These are phyloP conservation scores for Morinoia aosen DNA, from an alignment of 2,888 invertebrate genomes.

Conservation along the genomic window DNA sequence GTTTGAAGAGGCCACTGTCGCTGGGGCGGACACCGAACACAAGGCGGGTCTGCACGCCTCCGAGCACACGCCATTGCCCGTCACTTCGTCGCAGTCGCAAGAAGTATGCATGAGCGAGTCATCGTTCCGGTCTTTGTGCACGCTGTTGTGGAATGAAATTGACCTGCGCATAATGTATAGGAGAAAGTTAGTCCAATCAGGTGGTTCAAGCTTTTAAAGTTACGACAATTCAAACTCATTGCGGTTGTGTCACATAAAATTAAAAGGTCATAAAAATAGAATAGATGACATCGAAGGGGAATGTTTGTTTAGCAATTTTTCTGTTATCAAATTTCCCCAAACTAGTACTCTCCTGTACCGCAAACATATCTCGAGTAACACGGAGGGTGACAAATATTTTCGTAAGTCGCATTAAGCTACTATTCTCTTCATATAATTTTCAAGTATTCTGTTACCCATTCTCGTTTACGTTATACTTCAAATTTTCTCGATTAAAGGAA, in stretches of 20 bases:
- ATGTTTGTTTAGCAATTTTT: background rate
- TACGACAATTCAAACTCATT: background rate
- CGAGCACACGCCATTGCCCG: constrained; percentile 35
- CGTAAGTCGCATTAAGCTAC: too few species aligned
- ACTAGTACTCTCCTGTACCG: background rate
- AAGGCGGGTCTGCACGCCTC: constrained; percentile 43
- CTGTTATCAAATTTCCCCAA: background rate
- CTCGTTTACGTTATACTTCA: background rate
- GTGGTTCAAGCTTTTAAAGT: background rate
- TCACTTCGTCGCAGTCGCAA: constrained; percentile 64
- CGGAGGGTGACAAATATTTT: too few species aligned
- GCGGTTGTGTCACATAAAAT: background rate
- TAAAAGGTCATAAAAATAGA: background rate
- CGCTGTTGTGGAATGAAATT: constrained; percentile 65
- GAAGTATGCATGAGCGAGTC: constrained; percentile 55
- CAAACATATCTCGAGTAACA: background rate
- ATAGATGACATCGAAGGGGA: background rate
- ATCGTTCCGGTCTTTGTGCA: constrained; percentile 12
- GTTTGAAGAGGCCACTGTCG: constrained; percentile 70
- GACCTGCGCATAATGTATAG: constrained; percentile 42
- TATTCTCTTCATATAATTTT: background rate
- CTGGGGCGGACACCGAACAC: constrained; percentile 69
- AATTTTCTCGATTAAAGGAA: background rate
- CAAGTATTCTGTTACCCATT: background rate
- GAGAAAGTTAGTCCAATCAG: background rate